Base-by-base conservation (phyloP, 2,888 invertebrate genomes). In the Ochlodes sylvanus region DNA sequence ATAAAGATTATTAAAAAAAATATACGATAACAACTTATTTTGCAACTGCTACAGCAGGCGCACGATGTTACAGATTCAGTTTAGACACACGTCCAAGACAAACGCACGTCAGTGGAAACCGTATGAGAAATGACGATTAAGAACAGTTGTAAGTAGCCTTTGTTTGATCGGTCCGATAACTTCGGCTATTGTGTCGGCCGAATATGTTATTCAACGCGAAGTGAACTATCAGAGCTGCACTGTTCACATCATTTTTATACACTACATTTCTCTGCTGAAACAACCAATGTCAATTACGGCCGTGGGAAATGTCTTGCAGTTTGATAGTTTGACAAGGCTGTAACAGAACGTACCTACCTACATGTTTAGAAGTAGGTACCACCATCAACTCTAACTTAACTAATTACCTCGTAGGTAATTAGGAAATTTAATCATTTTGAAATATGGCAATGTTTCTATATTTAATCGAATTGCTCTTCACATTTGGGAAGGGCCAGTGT, bases 121-220 rank as follows among this genome's bases (percentile, higher is more conserved):
- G 89, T 90, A 91, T 91, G 90, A 90, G 92, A 92, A 93, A 92
- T 90, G 90, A 87, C 88, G 91, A 92, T 92, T 92, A 92, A 91
- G 86, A 90, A 92, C 92, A 89, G 90, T 90, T 91, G 87, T 85
- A 90, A 90, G 91, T 90, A 90, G 91, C 88, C 88, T 92, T 93
- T 93, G 93, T 93, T 90, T 79, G 91, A 92, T 93, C 81, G 73
- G 68, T 69, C 69, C 73, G 92, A 92, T 92, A 92, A 84, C 69
- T 54, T 68, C 68, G 73, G 79, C 88, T 79, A 90, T 90, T 92
- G 89, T 92, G 77, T 74, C 70, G 73, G 77, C 73, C 76, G 77
- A 77, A 77, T 78, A 75, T 73, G 76, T 76, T 76, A 80, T 85
- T 85, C 79, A 78, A 81, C 82, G 76, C 74, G 74, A 74, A 66